Conservation (phyloP, 2,113 vertebrate genomes). For the Eulemur macaco region DNA sequence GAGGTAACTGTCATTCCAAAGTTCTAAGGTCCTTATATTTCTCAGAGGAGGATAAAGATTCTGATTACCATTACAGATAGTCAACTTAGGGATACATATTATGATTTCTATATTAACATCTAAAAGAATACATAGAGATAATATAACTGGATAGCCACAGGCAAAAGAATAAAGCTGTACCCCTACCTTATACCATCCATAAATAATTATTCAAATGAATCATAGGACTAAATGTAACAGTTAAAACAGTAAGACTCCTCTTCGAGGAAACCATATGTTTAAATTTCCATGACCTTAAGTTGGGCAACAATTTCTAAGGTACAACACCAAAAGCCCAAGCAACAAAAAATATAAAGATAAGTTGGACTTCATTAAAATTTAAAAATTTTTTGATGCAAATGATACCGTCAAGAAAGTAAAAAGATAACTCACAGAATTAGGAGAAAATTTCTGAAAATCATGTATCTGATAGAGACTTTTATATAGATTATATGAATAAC, state of each 20-base stretch:
- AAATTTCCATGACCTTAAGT: background rate
- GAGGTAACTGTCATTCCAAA: background rate
- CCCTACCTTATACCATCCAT: background rate
- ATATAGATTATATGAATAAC: background rate
- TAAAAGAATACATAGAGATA: background rate
- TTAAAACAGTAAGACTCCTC: background rate
- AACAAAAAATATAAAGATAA: background rate
- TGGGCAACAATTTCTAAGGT: background rate
- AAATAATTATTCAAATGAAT: background rate
- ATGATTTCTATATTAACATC: background rate
- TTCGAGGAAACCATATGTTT: background rate
- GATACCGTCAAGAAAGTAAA: background rate
- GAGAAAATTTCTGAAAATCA: background rate
- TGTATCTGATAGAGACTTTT: background rate
- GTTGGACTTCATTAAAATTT: background rate
- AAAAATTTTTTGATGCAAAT: background rate
- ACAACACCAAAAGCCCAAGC: background rate
- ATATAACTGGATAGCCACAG: background rate
- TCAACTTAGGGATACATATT: background rate
- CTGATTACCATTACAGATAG: background rate
- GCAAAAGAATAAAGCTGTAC: background rate
- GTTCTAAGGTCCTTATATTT: background rate
- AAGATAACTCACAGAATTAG: background rate
- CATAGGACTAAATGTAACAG: background rate
- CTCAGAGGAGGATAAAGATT: background rate